These are phyloP conservation scores for Eubasilissa splendida DNA, from an alignment of 2,888 invertebrate genomes.

Conservation along the genomic window DNA sequence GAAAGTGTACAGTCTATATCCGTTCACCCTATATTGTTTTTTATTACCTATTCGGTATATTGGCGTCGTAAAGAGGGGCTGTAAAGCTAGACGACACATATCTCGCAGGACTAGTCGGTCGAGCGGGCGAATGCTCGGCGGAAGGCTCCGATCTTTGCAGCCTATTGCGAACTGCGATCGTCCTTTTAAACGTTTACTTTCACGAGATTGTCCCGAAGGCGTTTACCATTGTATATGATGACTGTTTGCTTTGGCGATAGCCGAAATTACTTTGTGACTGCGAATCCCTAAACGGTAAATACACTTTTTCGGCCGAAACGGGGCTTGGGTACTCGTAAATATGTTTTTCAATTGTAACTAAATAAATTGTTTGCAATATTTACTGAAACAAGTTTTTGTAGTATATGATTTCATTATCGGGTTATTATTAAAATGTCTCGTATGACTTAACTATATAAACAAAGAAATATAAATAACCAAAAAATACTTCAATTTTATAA, in stretches of 20 bases:
- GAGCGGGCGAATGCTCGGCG: constrained; percentile 17
- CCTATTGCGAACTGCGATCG: constrained; percentile 48
- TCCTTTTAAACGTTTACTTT: constrained; percentile 51
- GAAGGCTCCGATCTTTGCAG: constrained; percentile 46
- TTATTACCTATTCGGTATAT: constrained; percentile 58
- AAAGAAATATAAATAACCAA: no score
- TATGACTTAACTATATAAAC: no score
- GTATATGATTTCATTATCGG: no score
- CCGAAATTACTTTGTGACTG: constrained; percentile 38
- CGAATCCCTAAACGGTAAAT: constrained; percentile 37
- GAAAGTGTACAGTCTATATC: constrained; percentile 54
- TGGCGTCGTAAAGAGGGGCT: constrained; percentile 56
- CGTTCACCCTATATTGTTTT: constrained; percentile 57
- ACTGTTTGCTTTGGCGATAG: constrained; percentile 30
- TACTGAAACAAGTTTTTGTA: no score
- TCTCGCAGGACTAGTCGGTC: constrained; percentile 41
- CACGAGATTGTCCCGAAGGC: constrained; percentile 45
- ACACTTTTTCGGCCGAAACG: background rate
- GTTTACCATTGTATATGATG: constrained; percentile 50
- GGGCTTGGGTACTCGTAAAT: background rate
- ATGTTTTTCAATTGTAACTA: background rate
- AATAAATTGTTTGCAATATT: background rate
- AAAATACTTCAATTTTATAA: no score
- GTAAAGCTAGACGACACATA: constrained; percentile 56
- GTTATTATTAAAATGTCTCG: no score